Conservation (phyloP, 2,888 invertebrate species). For the Ferrisia virgata region DNA sequence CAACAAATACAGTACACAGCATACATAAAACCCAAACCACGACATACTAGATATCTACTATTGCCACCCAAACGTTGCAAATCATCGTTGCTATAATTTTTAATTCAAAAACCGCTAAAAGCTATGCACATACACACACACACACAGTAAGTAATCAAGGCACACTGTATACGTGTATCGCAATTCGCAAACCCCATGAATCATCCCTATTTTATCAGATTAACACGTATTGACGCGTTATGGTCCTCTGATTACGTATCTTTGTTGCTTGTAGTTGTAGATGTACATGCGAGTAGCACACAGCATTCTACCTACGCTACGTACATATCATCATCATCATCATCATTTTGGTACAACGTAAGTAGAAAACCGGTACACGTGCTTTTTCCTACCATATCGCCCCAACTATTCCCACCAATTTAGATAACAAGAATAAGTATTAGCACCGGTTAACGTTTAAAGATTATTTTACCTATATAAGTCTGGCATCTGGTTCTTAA, state of each 20-base stretch:
- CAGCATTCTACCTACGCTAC: too few relatives aligned
- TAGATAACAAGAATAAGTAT: constrained; percentile 31
- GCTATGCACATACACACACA: too few relatives aligned
- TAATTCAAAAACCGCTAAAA: neutral
- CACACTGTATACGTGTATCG: neutral
- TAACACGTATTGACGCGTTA: neutral
- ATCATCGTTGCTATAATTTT: neutral
- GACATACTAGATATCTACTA: neutral
- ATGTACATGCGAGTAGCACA: neutral
- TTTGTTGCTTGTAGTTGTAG: too few relatives aligned
- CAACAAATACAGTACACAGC: too few relatives aligned
- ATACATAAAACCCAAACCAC: neutral
- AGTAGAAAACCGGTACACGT: neutral
- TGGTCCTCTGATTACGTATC: too few relatives aligned
- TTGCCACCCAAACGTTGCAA: constrained; percentile 7
- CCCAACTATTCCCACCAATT: constrained; percentile 36
- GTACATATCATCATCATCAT: neutral
- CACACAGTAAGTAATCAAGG: neutral
- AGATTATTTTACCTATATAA: constrained; percentile 27
- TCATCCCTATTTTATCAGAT: neutral
- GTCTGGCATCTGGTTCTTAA: constrained; percentile 24
- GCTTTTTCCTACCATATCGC: constrained; percentile 13
- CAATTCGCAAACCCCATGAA: constrained; percentile 6
- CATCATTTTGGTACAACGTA: neutral
- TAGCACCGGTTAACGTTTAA: constrained; percentile 18